Base-by-base conservation (phyloP, 2,113 vertebrate species). In the Acanthochromis polyacanthus region DNA sequence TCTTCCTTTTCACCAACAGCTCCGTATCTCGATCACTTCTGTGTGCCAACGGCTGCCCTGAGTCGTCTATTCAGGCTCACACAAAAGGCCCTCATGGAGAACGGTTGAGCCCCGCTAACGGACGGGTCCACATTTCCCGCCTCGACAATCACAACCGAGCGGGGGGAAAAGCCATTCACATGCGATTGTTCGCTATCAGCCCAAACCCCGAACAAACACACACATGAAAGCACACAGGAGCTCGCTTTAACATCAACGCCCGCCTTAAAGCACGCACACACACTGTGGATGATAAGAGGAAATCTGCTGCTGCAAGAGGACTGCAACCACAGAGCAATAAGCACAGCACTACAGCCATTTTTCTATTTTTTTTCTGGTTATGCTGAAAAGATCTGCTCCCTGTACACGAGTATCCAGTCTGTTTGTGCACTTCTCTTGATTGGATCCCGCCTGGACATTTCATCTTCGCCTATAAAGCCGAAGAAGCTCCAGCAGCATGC, bases 61-160 rank as follows among this genome's bases (percentile, higher is more conserved):
- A 74, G 65, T 62, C 58, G 70, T 72, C 72, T 56, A 86, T 91
- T 91, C 78, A 88, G 52, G 50, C 59, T 30, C 71, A 70, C 69
- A 92, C 89, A 92, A 91, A 75, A 55, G 81, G 52, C 69, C 58
- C 85, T 82, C 85, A 73, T 68, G 71, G 51, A 63, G 60, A 82
- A 69, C 52, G 84, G 87, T 77, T 89, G 78, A 87, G 43, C 75
- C 72, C 63, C 69, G 43, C 75, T 65, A 58, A 74, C 43, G 5
- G 76, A 73, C 23, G n/a, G 50, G 52, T 69, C 75, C 68, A 46
- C 12, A 60, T 66, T 69, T 50, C 78, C 78, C 75, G 30, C 72
- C 80, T 67, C 10, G 46, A 87, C 84, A 91, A 83, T 88, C 57
- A 62, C 84, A 78, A 73, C 72, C 68, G 75, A 79, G 75, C 56